A percentile compares a stretch with the other conserved stretches of the same genome.
Evolutionary conservation across 2,888 invertebrate genomes (phyloP).

Genomic region (Cylindroiulus punctatus): DNA sequence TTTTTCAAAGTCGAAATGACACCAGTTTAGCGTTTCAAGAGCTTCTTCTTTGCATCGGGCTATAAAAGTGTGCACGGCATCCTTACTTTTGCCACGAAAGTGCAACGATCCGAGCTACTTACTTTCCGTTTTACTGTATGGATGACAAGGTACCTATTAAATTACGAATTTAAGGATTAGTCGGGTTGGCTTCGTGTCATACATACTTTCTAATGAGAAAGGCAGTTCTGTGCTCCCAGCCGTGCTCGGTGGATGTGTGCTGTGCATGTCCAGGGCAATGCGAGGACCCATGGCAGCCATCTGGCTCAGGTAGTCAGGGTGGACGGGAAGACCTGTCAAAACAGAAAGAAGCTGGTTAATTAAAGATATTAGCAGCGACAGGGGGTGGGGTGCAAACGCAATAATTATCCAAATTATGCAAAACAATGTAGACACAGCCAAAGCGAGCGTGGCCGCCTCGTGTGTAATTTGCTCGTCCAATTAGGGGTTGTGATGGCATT

Average conservation of each 20-base stretch:
- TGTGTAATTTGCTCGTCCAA: background rate
- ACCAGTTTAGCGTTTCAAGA: background rate
- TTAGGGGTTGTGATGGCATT: background rate
- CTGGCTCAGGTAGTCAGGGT: conserved; percentile 71
- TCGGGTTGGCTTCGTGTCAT: background rate
- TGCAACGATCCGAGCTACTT: background rate
- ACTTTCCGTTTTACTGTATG: background rate
- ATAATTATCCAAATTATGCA: conserved; percentile 38
- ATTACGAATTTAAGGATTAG: background rate
- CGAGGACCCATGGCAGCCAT: conserved; percentile 68
- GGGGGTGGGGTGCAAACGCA: background rate
- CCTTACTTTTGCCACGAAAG: background rate
- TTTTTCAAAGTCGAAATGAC: too few relatives aligned
- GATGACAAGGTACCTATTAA: background rate
- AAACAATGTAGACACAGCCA: conserved; percentile 16
- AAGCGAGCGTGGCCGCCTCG: conserved; percentile 4
- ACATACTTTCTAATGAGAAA: conserved; percentile 88
- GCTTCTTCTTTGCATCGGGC: background rate
- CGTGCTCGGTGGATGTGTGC: conserved; percentile 73
- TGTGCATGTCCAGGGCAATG: conserved; percentile 65
- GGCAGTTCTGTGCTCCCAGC: conserved; percentile 85
- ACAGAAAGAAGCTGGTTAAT: conserved; percentile 9
- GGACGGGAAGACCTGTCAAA: conserved; percentile 68
- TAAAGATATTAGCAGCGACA: background rate
- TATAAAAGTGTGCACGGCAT: background rate